A percentile compares a stretch with the other conserved stretches of the same genome.
phyloP scores from a whole-genome alignment of 2,113 vertebrate species.

The Bolborhynchus lineola region DNA sequence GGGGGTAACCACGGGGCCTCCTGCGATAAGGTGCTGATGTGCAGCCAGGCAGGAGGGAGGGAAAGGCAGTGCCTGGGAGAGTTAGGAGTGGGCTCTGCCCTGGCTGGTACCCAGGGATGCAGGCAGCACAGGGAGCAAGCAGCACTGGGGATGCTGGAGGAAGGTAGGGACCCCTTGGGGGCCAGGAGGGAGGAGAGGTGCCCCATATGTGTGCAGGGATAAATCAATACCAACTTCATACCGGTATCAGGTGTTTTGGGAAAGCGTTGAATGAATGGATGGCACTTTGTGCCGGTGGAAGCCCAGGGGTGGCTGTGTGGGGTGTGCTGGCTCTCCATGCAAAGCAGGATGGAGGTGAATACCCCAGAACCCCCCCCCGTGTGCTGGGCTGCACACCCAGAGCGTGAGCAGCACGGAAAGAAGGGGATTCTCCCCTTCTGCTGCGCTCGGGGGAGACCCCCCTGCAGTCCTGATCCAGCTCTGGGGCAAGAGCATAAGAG shows the following conservation, averaged over 20 bases:
- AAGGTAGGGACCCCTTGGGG: background rate
- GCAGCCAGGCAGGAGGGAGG: accelerated
- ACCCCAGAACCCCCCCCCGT: background rate
- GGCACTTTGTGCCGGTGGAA: background rate
- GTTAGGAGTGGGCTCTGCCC: background rate
- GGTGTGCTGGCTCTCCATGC: accelerated
- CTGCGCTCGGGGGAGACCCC: background rate
- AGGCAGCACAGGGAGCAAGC: background rate
- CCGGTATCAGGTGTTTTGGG: accelerated
- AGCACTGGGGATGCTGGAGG: background rate
- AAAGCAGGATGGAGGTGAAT: background rate
- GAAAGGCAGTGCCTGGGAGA: accelerated
- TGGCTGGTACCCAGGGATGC: background rate
- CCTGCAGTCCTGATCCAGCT: background rate
- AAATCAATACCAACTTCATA: accelerated
- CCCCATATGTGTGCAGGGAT: background rate
- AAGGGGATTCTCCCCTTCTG: background rate
- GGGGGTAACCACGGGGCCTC: background rate
- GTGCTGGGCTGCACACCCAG: background rate
- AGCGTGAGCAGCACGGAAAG: background rate
- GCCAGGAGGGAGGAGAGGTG: background rate
- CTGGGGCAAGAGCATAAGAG: background rate
- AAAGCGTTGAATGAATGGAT: accelerated
- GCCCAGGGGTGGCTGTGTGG: background rate
- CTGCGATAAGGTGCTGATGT: background rate